Conservation (phyloP, 2,888 invertebrate species). For the Netelia fuscicornis region DNA sequence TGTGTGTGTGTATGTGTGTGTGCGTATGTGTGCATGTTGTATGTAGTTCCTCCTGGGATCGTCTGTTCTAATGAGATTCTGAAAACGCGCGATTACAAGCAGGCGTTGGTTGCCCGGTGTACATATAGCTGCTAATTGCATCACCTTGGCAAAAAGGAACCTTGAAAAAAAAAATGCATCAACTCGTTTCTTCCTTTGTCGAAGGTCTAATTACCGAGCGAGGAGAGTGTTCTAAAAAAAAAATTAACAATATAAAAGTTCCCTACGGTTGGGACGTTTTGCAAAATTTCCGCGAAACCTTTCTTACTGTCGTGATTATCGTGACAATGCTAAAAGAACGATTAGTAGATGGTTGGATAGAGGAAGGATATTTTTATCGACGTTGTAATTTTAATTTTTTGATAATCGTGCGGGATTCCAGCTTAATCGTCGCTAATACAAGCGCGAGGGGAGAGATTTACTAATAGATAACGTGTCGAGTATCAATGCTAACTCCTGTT, state of each 20-base stretch:
- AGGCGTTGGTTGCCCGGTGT: conserved; percentile 58
- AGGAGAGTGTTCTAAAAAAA: conserved; percentile 1
- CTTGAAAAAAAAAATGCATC: conserved; percentile 52
- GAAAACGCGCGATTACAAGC: conserved; percentile 59
- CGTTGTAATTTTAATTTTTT: conserved; percentile 10
- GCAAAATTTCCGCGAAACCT: conserved; percentile 25
- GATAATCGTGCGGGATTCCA: neutral
- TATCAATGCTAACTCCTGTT: conserved; percentile 11
- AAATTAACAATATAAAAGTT: conserved; percentile 21
- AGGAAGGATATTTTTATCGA: neutral
- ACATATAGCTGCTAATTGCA: conserved; percentile 61
- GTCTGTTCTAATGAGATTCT: conserved; percentile 62
- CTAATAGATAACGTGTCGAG: conserved; percentile 7
- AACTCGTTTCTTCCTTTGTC: conserved; percentile 52
- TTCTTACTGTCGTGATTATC: neutral
- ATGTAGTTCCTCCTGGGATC: neutral
- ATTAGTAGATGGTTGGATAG: neutral
- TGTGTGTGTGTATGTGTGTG: neutral
- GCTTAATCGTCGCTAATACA: neutral
- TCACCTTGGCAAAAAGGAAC: conserved; percentile 52
- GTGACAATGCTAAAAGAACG: neutral
- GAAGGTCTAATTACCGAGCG: conserved; percentile 46
- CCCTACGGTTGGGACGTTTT: conserved; percentile 14
- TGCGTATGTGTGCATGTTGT: too few relatives aligned
- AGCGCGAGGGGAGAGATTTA: neutral